Evolutionary conservation across 2,888 invertebrate species (phyloP).

Genomic region (Hipparchia sbordonii): DNA sequence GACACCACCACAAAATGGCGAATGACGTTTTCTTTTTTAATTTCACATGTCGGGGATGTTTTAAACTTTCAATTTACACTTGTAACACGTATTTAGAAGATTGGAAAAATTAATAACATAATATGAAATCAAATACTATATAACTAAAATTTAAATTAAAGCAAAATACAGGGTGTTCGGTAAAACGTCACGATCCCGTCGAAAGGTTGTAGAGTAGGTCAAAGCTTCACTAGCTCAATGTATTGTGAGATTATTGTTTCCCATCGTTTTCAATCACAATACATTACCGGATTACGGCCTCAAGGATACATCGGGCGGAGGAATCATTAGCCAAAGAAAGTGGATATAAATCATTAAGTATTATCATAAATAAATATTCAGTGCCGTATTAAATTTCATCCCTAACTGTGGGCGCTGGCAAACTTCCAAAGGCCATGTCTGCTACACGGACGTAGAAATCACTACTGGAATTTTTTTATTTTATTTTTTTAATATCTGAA

Average conservation of each 20-base stretch:
- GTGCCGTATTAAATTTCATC: slow-evolving; percentile 77
- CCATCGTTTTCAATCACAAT: slow-evolving; percentile 25
- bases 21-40: too few relatives aligned
- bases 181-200: too few relatives aligned
- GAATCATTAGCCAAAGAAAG: slow-evolving; percentile 70
- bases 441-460: slow-evolving; percentile 28
- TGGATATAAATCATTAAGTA: slow-evolving; percentile 76
- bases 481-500: too few relatives aligned
- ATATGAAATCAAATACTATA: too few relatives aligned
- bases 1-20: too few relatives aligned
- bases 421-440: slow-evolving; percentile 61
- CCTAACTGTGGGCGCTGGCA: slow-evolving; percentile 60
- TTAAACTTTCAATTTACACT: too few relatives aligned
- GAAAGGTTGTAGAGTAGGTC: too few relatives aligned
- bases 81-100: too few relatives aligned
- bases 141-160: too few relatives aligned
- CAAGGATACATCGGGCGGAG: slow-evolving; percentile 40
- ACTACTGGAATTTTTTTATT: not conserved
- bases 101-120: too few relatives aligned
- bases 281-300: slow-evolving; percentile 30
- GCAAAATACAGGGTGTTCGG: too few relatives aligned
- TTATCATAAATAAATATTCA: slow-evolving; percentile 81
- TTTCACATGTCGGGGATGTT: too few relatives aligned
- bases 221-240: not conserved
- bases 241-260: slow-evolving; percentile 13